Percentiles rank a stretch among this genome's conserved stretches.
Evolutionary conservation across 2,888 invertebrate genomes (phyloP).

Genomic region (Mayetiola destructor): DNA sequence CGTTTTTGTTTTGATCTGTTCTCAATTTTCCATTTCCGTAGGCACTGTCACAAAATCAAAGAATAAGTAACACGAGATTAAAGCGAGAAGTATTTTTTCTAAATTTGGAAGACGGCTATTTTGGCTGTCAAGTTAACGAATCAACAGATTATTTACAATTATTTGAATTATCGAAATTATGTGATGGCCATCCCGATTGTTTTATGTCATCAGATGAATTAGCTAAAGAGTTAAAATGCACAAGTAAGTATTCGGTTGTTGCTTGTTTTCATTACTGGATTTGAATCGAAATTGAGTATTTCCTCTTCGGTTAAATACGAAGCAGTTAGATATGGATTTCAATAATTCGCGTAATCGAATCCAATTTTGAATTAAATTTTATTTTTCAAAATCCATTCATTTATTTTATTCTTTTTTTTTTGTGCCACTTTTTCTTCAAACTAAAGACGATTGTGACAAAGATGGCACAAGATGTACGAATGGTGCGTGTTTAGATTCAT

Average conservation of each 20-base stretch:
- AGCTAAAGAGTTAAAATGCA: conserved; percentile 79
- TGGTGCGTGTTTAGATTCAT: conserved; percentile 83
- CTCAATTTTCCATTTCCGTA: conserved; percentile 18
- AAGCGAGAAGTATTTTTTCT: conserved; percentile 90
- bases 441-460: conserved; percentile 80
- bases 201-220: conserved; percentile 86
- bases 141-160: conserved; percentile 88
- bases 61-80: conserved; percentile 53
- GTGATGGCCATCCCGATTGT: conserved; percentile 81
- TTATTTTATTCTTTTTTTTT: conserved; percentile 14
- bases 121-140: conserved; percentile 94
- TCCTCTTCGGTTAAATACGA: too few species aligned
- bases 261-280: too few species aligned
- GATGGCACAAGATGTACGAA: conserved; percentile 80
- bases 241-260: conserved; percentile 50
- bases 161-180: conserved; percentile 86
- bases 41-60: conserved; percentile 53
- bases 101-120: conserved; percentile 93
- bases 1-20: background rate
- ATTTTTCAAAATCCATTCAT: background rate
- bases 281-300: too few species aligned
- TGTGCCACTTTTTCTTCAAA: conserved; percentile 4
- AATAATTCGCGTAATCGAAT: background rate
- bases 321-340: too few species aligned
- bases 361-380: background rate